Percentiles rank a stretch among this genome's conserved stretches.
These are phyloP conservation scores for Dilophus febrilis DNA, from an alignment of 2,888 invertebrate genomes.

Conservation along the genomic window DNA sequence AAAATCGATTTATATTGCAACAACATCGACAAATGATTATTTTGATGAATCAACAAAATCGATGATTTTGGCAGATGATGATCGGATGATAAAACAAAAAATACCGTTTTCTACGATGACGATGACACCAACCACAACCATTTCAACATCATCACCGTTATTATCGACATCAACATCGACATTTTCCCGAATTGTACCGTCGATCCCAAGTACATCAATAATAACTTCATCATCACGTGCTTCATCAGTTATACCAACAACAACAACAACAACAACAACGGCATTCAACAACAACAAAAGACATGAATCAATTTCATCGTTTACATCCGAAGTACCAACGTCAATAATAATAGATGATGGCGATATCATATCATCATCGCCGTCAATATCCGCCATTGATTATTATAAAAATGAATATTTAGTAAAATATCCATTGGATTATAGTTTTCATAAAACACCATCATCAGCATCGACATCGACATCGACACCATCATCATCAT, in stretches of 20 bases:
- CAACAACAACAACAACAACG: neutral
- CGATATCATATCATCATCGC: no score
- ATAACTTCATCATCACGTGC: neutral
- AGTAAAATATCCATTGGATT: no score
- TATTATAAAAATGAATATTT: constrained; percentile 2
- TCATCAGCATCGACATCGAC: neutral
- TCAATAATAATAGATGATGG: no score
- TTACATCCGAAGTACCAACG: no score
- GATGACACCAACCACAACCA: neutral
- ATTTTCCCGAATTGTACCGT: no score
- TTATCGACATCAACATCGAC: neutral
- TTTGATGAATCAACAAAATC: neutral
- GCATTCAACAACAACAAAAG: no score
- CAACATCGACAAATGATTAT: neutral
- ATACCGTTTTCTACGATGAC: neutral
- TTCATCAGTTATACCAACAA: neutral
- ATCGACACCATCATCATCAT: neutral
- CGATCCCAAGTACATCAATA: neutral
- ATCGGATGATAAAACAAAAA: no score
- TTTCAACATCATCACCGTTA: neutral
- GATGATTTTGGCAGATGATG: no score
- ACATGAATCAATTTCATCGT: no score
- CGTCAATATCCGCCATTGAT: neutral
- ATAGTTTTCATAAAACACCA: constrained; percentile 1
- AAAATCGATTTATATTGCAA: no score